Base-by-base conservation (phyloP, 2,113 vertebrate genomes). In the Lynx canadensis region DNA sequence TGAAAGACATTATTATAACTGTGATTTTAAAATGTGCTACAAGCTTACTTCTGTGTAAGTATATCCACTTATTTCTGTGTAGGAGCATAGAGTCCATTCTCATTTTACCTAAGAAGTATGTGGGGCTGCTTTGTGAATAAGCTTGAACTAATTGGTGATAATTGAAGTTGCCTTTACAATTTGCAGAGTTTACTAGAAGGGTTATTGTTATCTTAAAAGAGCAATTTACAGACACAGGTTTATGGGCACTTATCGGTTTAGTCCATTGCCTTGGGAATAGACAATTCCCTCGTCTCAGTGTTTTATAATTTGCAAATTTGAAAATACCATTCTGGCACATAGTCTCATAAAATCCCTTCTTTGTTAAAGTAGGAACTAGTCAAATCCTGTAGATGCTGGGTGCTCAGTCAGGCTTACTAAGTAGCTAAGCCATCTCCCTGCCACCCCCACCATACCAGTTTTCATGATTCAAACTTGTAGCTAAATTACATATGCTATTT, bases 1-100 rank as follows among this genome's bases (percentile, higher is more conserved):
- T 94, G 99, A 99, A 99, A 99, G 99, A 88, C 99, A 99, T 99
- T 99, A 99, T 98, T 99, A 99, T 98, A 99, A 99, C 99, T 99
- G 99, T 98, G 99, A 99, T 93, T 99, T 99, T 98, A 99, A 99
- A 98, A 99, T 99, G 99, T 99, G 99, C 98, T 99, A 99, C 98
- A 99, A 99, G 92, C 99, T 99, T 87, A 99, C 99, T 48, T 99
- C 99, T 19, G 99, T 99, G 99, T 99, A 99, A 98, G 99, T 99
- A 98, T 69, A 33, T 38, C 91, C 52, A 79, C 8, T 45, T 63
- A 23, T 38, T 93, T 91, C 41, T 83, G 27, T 94, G 45, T 86
- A 50, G 45, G 18, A 86, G 55, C 8, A 0, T 66, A 81, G 52
- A n/a, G 55, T 65, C 66, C 25, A 66, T 27, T 48, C 38, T 15